Conservation (phyloP, 2,888 invertebrate genomes). For the Dolichopus griseipennis region DNA sequence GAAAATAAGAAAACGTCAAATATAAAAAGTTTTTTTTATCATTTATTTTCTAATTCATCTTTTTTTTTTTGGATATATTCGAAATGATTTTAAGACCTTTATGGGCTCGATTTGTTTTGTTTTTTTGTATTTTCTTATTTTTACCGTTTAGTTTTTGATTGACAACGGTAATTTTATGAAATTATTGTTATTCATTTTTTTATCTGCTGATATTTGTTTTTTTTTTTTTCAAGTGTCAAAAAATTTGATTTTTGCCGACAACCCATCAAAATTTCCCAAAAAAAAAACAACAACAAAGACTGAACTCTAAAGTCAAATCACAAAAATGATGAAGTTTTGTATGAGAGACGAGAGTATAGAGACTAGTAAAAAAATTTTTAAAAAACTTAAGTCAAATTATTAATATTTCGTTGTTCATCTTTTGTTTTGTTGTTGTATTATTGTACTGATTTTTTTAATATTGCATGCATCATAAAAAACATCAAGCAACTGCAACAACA, state of each 20-base stretch:
- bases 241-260: constrained; percentile 4
- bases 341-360: no score
- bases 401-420: background rate
- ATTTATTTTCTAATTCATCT: background rate
- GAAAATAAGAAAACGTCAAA: background rate
- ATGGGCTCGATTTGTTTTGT: background rate
- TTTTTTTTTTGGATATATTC: background rate
- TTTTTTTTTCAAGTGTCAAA: background rate
- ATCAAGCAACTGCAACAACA: background rate
- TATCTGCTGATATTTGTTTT: background rate
- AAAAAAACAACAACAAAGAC: no score
- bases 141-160: constrained; percentile 6
- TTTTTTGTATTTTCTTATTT: background rate
- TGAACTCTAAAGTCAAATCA: no score
- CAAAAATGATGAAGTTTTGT: no score
- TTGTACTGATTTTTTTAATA: background rate
- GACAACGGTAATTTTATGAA: constrained; percentile 2
- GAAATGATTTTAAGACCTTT: background rate
- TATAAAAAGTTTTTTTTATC: background rate
- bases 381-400: no score
- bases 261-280: background rate
- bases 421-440: background rate
- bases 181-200: background rate
- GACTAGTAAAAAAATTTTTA: no score
- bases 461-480: background rate